Evolutionary conservation across 2,113 vertebrate genomes (phyloP), one percentile per base, ranked within the genome.

Genomic region (Mus spicilegus): DNA sequence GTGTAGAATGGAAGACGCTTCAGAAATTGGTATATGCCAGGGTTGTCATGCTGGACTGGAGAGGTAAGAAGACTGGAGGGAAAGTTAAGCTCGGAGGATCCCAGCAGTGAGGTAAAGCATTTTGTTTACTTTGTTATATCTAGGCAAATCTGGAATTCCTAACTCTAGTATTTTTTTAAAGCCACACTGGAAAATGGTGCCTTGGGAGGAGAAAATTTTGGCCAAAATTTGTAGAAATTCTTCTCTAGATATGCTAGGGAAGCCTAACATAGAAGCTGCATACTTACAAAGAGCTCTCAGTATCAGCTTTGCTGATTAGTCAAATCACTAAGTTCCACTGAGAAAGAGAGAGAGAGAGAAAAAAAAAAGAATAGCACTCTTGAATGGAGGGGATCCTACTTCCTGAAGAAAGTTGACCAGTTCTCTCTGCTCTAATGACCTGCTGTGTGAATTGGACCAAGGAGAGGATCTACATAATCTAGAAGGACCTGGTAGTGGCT

Each of bases 201-300:
- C 56, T 95, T 51, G 39, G n/a, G 65, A 36, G 76, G 94, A 93
- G 91, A 54, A 90, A 96, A 87, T 24, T 70, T 42, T 93, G 76
- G 88, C 65, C 84, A 97, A 93, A 42, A 93, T 95, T 92, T 96
- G 36, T 39, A 88, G 81, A 93, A 90, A 95, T 42, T 87, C n/a
- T 96, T 89, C 63, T 90, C 63, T 91, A 88, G 42, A 92, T 85
- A 42, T 94, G 65, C 51, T 86, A 96, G 14, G 11, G 67, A 92
- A 93, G n/a, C 22, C 46, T 95, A 94, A 78, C 42, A 42, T 70
- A 92, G 93, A 95, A 90, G 30, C 72, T 90, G 58, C 28, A 92
- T 26, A 90, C 49, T 89, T 93, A 84, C 36, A 94, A 84, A 91
- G 82, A 94, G 72, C 9, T 9, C 8, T 19, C 8, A 77, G 28